A percentile compares a stretch with the other conserved stretches of the same genome.
phyloP scores from a whole-genome alignment of 2,797 vertebrate genomes.

The Mus minutoides region DNA sequence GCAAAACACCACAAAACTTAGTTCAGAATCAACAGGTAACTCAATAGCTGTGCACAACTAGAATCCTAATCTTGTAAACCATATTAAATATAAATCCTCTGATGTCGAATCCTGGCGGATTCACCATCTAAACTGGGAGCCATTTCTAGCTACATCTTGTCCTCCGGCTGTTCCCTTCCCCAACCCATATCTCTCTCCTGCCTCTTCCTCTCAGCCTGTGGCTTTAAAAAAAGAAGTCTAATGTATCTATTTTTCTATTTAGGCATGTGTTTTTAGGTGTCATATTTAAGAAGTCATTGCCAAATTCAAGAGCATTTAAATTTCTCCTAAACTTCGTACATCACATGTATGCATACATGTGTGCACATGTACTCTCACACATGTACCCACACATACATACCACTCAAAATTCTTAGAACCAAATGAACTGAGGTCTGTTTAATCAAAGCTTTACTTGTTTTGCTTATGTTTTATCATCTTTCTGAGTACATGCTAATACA shows the following conservation, averaged over 20 bases:
- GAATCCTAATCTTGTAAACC: too few species aligned
- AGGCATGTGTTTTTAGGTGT: neutral
- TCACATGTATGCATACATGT: neutral
- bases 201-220: neutral
- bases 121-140: too few species aligned
- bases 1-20: too few species aligned
- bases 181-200: too few species aligned
- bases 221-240: neutral
- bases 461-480: constrained; percentile 10
- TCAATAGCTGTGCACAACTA: too few species aligned
- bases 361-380: neutral
- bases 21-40: too few species aligned
- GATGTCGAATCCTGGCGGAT: too few species aligned
- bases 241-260: neutral
- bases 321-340: neutral
- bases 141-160: too few species aligned
- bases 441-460: constrained; percentile 28
- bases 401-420: neutral
- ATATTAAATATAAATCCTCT: too few species aligned
- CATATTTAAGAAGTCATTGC: neutral
- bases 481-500: neutral
- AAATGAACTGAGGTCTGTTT: constrained; percentile 36
- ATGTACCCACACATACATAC: neutral
- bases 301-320: neutral
- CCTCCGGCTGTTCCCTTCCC: too few species aligned